Percentiles rank a stretch among this genome's conserved stretches.
Evolutionary conservation across 1,140 invertebrate genomes (phyloP).

Genomic region (Cephus cinctus): DNA sequence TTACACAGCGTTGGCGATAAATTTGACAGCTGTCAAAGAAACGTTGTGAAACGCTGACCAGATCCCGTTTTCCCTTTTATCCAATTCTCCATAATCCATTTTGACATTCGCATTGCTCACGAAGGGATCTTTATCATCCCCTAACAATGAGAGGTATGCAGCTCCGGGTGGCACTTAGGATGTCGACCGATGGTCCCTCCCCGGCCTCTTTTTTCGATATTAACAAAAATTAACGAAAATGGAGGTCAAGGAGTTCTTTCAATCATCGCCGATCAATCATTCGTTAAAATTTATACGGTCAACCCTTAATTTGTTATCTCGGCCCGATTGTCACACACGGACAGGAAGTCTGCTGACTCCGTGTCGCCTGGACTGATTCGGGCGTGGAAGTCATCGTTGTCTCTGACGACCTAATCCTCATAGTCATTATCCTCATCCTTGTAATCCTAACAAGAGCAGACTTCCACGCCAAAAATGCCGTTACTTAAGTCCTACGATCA

Average conservation of each 20-base stretch:
- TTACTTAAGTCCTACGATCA: constrained; percentile 35
- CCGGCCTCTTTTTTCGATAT: constrained; percentile 16
- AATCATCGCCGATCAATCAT: no score
- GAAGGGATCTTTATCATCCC: constrained; percentile 40
- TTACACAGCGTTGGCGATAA: constrained; percentile 37
- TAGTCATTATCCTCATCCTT: no score
- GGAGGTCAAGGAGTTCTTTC: no score
- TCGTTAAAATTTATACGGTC: not conserved
- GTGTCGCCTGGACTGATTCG: constrained; percentile 54
- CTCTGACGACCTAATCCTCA: no score
- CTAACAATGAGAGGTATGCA: constrained; percentile 54
- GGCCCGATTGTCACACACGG: no score
- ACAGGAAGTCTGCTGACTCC: constrained; percentile 52
- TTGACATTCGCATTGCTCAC: constrained; percentile 39
- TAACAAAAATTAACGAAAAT: no score
- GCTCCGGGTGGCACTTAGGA: constrained; percentile 55
- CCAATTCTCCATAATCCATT: constrained; percentile 25
- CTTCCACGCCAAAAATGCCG: constrained; percentile 42
- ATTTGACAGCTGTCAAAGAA: constrained; percentile 3
- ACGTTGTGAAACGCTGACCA: constrained; percentile 34
- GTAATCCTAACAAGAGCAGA: no score
- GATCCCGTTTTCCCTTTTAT: constrained; percentile 22
- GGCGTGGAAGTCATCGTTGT: constrained; percentile 36
- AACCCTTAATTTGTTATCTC: no score
- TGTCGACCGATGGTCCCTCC: constrained; percentile 41